Conservation (phyloP, 2,888 invertebrate species). For the Ceraclea dissimilis region DNA sequence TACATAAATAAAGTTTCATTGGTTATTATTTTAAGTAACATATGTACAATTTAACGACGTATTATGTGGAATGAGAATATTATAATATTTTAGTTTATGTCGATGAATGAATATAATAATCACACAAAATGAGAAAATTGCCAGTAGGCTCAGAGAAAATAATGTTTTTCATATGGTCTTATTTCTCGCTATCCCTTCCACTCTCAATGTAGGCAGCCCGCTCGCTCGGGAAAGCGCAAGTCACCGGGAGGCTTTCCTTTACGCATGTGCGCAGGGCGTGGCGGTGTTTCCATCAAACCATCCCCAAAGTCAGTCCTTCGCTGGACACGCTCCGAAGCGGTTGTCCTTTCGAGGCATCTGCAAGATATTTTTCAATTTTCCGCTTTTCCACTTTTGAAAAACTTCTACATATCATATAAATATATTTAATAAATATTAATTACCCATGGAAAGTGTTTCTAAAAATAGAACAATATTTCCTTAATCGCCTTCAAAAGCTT, state of each 20-base stretch:
- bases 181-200: slow-evolving; percentile 1
- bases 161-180: too few relatives aligned
- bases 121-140: too few relatives aligned
- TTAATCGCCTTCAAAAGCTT: slow-evolving; percentile 8
- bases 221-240: slow-evolving; percentile 21
- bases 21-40: too few relatives aligned
- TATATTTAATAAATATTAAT: too few relatives aligned
- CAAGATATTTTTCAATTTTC: not conserved
- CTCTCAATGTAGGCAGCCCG: not conserved
- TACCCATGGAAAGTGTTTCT: too few relatives aligned
- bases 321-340: slow-evolving; percentile 40
- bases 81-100: too few relatives aligned
- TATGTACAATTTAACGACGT: too few relatives aligned
- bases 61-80: too few relatives aligned
- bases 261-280: slow-evolving; percentile 26
- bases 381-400: not conserved
- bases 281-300: slow-evolving; percentile 23
- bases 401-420: not conserved
- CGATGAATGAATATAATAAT: too few relatives aligned
- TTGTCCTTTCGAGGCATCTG: slow-evolving; percentile 2
- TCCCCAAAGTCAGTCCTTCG: slow-evolving; percentile 43
- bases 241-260: slow-evolving; percentile 2
- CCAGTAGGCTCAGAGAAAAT: too few relatives aligned
- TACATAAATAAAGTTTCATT: too few relatives aligned
- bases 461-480: too few relatives aligned